phyloP scores from a whole-genome alignment of 2,113 vertebrate genomes.

The Sphaerodactylus townsendi region DNA sequence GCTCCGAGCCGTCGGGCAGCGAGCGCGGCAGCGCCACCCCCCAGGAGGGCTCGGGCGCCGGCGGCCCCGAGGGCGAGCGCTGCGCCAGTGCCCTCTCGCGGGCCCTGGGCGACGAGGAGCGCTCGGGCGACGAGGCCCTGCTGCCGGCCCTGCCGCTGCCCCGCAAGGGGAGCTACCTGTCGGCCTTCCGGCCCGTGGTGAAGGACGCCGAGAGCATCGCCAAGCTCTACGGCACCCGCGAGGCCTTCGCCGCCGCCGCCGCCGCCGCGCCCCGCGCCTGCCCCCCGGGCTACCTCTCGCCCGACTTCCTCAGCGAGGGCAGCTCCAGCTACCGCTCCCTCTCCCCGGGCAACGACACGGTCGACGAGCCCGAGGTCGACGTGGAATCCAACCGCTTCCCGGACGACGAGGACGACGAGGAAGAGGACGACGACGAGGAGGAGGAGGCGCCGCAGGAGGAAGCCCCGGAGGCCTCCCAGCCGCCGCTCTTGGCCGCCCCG shows the following conservation, averaged over 20 bases:
- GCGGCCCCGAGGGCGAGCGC: conserved; percentile 64
- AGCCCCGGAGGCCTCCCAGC: conserved; percentile 35
- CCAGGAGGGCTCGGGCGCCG: conserved; percentile 75
- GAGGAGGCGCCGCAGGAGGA: conserved; percentile 1
- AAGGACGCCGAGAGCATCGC: conserved; percentile 93
- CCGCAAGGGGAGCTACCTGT: conserved; percentile 89
- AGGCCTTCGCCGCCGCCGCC: conserved; percentile 76
- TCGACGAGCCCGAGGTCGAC: conserved; percentile 90
- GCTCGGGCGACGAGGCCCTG: conserved; percentile 81
- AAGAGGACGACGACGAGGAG: conserved; percentile 71
- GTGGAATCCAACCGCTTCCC: conserved; percentile 89
- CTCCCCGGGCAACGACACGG: conserved; percentile 89
- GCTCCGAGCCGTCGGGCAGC: conserved; percentile 63
- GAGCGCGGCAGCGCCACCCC: conserved; percentile 77
- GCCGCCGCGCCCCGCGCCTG: too few relatives aligned
- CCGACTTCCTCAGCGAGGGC: conserved; percentile 91
- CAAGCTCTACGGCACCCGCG: conserved; percentile 91
- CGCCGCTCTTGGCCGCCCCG: conserved; percentile 54
- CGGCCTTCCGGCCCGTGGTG: conserved; percentile 92
- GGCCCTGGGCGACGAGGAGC: conserved; percentile 71
- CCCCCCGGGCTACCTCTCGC: conserved; percentile 81
- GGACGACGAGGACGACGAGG: too few relatives aligned
- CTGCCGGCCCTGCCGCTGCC: conserved; percentile 79
- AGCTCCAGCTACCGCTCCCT: conserved; percentile 90
- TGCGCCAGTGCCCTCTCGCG: conserved; percentile 72